Evolutionary conservation across 2,113 vertebrate genomes (phyloP).

Genomic region (Neoarius graeffei): DNA sequence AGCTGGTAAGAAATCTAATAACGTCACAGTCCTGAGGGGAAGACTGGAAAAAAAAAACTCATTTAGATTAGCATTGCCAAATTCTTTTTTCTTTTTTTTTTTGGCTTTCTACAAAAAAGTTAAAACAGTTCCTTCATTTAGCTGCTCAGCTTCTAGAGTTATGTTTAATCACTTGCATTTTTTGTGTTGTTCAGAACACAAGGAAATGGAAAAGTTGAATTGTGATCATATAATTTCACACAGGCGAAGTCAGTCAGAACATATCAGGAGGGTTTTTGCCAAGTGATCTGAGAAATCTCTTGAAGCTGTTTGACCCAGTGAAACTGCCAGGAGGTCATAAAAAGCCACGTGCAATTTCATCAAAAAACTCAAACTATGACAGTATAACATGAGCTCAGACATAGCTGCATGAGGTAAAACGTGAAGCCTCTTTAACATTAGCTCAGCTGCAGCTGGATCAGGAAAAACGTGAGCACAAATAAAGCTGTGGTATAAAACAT

Average conservation of each 20-base stretch:
- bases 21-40: background rate
- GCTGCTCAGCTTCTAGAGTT: background rate
- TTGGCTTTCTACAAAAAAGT: slow-evolving; percentile 1
- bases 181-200: background rate
- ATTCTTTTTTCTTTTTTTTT: background rate
- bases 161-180: background rate
- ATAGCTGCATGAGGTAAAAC: background rate
- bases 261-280: background rate
- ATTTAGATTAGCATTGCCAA: background rate
- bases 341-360: background rate
- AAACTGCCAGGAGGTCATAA: background rate
- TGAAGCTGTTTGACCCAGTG: background rate
- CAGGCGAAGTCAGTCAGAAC: background rate
- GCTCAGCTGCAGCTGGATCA: background rate
- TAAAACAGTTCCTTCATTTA: background rate
- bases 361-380: background rate
- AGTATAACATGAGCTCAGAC: background rate
- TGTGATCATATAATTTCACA: background rate
- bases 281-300: background rate
- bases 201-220: background rate
- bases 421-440: background rate
- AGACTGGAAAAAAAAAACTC: background rate
- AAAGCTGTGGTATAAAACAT: background rate
- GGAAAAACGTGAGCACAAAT: background rate
- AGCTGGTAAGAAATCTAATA: background rate